Evolutionary conservation across 2,797 vertebrate genomes (phyloP).

Genomic region (Poecilia picta): DNA sequence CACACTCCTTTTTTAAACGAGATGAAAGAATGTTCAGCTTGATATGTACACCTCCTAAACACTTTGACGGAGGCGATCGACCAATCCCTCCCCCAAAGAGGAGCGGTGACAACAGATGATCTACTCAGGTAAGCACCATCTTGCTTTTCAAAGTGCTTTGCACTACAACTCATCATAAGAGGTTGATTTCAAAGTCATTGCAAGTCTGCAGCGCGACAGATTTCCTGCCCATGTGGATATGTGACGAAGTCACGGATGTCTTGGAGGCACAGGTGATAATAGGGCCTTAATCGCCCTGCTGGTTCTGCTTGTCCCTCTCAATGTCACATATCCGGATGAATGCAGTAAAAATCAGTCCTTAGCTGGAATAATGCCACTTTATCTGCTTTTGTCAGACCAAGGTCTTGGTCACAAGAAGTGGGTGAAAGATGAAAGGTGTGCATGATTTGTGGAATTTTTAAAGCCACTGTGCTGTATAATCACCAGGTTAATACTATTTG

Average conservation of each 20-base stretch:
- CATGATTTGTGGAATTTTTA: constrained; percentile 61
- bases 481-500: constrained; percentile 81
- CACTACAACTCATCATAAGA: constrained; percentile 66
- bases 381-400: constrained; percentile 81
- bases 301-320: constrained; percentile 83
- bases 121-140: constrained; percentile 73
- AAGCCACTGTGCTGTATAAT: constrained; percentile 74
- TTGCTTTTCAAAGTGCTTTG: constrained; percentile 71
- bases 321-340: constrained; percentile 82
- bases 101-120: constrained; percentile 74
- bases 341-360: constrained; percentile 76
- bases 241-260: constrained; percentile 76
- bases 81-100: constrained; percentile 54
- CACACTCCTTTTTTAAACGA: constrained; percentile 63
- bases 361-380: constrained; percentile 75
- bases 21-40: constrained; percentile 77
- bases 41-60: constrained; percentile 60
- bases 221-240: constrained; percentile 80
- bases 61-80: constrained; percentile 73
- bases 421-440: constrained; percentile 81
- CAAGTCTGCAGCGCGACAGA: constrained; percentile 77
- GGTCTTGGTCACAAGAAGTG: constrained; percentile 73
- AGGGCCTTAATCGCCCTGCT: constrained; percentile 78
- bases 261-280: constrained; percentile 81
- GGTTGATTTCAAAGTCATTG: constrained; percentile 81